Evolutionary conservation across 2,888 invertebrate genomes (phyloP).

Genomic region (Stratiomys singularior): DNA sequence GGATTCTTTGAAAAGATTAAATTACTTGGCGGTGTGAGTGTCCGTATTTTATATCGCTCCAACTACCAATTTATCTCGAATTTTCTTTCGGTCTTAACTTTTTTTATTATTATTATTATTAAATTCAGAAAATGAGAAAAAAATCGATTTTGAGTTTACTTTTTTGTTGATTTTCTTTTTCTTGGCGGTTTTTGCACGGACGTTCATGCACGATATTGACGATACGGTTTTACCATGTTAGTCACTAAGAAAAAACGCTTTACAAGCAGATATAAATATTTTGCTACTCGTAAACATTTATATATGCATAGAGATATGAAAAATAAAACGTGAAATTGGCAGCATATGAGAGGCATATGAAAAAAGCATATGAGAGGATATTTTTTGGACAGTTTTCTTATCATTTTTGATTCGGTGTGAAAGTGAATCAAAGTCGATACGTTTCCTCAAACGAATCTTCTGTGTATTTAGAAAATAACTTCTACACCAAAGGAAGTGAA

Average conservation of each 20-base stretch:
- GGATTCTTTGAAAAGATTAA: slow-evolving; percentile 8
- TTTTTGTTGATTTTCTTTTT: not conserved
- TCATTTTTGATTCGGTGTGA: no score
- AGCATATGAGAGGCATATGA: no score
- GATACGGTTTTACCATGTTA: not conserved
- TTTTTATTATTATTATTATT: slow-evolving; percentile 23
- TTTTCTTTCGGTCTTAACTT: not conserved
- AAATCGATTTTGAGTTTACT: slow-evolving; percentile 25
- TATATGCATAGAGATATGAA: not conserved
- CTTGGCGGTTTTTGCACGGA: not conserved
- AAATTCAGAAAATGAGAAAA: slow-evolving; percentile 21
- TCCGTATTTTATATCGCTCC: not conserved
- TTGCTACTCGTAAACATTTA: not conserved
- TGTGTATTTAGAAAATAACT: no score
- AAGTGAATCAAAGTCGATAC: no score
- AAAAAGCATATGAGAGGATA: no score
- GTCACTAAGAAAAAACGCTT: not conserved
- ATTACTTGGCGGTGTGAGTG: slow-evolving; percentile 11
- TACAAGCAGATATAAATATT: not conserved
- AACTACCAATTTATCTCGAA: not conserved
- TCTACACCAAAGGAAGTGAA: no score
- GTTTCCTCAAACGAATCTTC: no score
- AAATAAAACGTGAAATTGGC: not conserved
- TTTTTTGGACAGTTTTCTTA: no score
- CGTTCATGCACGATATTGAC: not conserved